Percentiles rank a stretch among this genome's conserved stretches.
Conservation (phyloP, 2,888 invertebrate genomes). For the Drosophila maculinotata region DNA sequence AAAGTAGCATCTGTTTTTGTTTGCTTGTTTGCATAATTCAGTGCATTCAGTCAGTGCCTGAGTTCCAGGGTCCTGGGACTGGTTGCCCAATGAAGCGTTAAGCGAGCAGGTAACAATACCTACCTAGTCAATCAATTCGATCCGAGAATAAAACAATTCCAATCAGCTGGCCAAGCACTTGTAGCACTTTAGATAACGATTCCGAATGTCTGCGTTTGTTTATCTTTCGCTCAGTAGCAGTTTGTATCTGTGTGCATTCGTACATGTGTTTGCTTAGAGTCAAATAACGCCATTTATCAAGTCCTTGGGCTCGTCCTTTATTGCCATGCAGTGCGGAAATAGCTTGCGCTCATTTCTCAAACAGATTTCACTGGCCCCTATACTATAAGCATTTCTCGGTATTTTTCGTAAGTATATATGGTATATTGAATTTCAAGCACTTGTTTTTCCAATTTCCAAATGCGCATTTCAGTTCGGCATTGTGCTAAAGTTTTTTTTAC, state of each 20-base stretch:
- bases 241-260: conserved; percentile 12
- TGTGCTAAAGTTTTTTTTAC: conserved; percentile 42
- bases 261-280: conserved; percentile 35
- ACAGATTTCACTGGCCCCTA: conserved; percentile 14
- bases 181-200: conserved; percentile 58
- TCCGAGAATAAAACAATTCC: conserved; percentile 41
- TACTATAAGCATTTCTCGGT: conserved; percentile 4
- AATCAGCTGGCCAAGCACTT: conserved; percentile 61
- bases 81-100: conserved; percentile 39
- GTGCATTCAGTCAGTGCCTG: conserved; percentile 29
- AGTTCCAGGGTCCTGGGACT: too few species aligned
- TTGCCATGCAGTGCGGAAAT: conserved; percentile 39
- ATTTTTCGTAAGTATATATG: conserved; percentile 23
- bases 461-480: conserved; percentile 55
- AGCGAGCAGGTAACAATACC: conserved; percentile 25
- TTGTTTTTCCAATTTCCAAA: conserved; percentile 60
- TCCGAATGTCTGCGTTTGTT: conserved; percentile 33
- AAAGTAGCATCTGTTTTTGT: conserved; percentile 35
- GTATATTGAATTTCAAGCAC: conserved; percentile 54
- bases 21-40: conserved; percentile 60
- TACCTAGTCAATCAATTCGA: conserved; percentile 51
- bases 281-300: conserved; percentile 69
- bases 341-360: conserved; percentile 60
- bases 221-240: conserved; percentile 10
- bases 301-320: conserved; percentile 47